Percentiles rank a stretch among this genome's conserved stretches.
These are phyloP conservation scores for Hirundichthys speculiger DNA, from an alignment of 2,113 vertebrate species.

Conservation along the genomic window DNA sequence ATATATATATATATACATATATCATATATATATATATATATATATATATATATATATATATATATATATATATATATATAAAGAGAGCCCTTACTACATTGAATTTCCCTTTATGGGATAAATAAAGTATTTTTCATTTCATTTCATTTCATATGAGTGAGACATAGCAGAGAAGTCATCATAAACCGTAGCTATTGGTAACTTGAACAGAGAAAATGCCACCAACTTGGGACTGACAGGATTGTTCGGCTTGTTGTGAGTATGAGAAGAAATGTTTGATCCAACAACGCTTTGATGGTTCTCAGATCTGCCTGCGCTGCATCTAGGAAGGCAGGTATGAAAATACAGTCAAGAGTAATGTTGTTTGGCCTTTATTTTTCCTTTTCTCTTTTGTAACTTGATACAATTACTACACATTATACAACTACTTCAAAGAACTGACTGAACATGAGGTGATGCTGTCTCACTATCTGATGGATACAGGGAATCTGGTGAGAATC, in stretches of 20 bases:
- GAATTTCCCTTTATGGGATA: too few species aligned
- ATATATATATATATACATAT: too few species aligned
- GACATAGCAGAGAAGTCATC: not conserved
- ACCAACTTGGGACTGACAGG: not conserved
- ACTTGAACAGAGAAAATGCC: not conserved
- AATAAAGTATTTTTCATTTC: too few species aligned
- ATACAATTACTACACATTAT: not conserved
- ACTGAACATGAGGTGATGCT: not conserved
- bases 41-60: too few species aligned
- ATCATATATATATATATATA: too few species aligned
- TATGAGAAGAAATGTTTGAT: not conserved
- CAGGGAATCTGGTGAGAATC: constrained; percentile 1
- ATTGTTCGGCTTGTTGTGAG: not conserved
- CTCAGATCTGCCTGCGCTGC: not conserved
- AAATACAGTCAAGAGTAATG: constrained; percentile 1
- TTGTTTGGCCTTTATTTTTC: not conserved
- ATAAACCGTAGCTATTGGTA: not conserved
- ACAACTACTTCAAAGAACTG: not conserved
- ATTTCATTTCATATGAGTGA: not conserved
- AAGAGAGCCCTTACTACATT: too few species aligned
- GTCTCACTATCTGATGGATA: not conserved
- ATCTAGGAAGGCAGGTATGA: not conserved
- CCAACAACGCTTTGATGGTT: not conserved
- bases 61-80: too few species aligned
- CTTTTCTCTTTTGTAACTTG: not conserved